These are phyloP conservation scores for Mythimna ferrago DNA, from an alignment of 2,888 invertebrate genomes.

Conservation along the genomic window DNA sequence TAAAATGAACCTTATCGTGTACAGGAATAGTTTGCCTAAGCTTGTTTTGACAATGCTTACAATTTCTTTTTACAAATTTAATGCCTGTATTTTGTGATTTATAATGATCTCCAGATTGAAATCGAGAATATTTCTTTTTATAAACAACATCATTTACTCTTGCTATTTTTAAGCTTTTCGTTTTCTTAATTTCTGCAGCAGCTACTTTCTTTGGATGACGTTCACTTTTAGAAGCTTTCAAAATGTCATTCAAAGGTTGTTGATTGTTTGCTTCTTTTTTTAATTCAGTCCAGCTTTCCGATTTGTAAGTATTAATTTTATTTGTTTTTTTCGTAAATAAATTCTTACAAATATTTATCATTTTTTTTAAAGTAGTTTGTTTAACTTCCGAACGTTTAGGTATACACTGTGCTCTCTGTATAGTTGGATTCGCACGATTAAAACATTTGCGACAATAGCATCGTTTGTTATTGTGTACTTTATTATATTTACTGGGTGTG, in stretches of 20 bases:
- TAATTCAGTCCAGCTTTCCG: not conserved
- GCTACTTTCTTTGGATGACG: conserved; percentile 33
- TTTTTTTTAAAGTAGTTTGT: conserved; percentile 18
- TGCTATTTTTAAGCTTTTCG: conserved; percentile 49
- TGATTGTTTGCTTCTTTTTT: conserved; percentile 5
- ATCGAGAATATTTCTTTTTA: conserved; percentile 47
- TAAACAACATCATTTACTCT: conserved; percentile 24
- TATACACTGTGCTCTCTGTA: conserved; percentile 5
- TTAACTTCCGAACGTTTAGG: not conserved
- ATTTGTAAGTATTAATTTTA: not conserved
- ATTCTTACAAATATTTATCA: conserved; percentile 24
- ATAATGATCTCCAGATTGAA: conserved; percentile 48
- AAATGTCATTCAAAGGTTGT: conserved; percentile 17
- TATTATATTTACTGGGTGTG: conserved; percentile 67
- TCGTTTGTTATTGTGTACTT: conserved; percentile 54
- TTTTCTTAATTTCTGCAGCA: conserved; percentile 39
- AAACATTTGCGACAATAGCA: conserved; percentile 5
- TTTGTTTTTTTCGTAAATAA: conserved; percentile 32
- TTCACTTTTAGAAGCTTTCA: conserved; percentile 60
- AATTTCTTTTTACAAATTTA: conserved; percentile 1
- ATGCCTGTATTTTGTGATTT: not conserved
- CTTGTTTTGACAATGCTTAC: conserved; percentile 18
- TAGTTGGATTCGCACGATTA: not conserved
- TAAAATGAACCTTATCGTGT: conserved; percentile 17
- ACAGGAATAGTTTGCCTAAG: not conserved